Evolutionary conservation across 2,797 vertebrate species (phyloP), one percentile per base, ranked within the genome.

Genomic region (Aphelocoma californica): DNA sequence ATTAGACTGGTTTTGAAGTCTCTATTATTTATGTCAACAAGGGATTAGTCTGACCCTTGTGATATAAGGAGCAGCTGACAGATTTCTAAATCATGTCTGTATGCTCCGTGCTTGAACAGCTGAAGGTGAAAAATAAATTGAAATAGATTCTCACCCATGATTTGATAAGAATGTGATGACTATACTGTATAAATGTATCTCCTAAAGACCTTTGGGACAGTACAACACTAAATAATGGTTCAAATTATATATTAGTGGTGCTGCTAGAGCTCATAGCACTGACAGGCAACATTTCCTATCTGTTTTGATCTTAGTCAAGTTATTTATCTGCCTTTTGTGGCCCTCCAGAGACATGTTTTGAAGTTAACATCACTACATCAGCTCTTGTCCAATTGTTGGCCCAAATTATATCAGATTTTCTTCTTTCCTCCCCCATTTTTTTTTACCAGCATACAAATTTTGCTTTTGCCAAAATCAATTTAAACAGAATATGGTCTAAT

Each of bases 121-220:
- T 83, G 82, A 89, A 83, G 81, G 85, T 90, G 79, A 90, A 90
- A 93, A 91, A 89, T n/a, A 77, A 87, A 48, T 11, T 86, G 77
- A 86, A 93, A 88, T 57, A 81, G 38, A 70, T 79, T 61, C 56
- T 88, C 26, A 64, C 36, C 11, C 66, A n/a, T 86, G 62, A 91
- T 90, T 91, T 92, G 75, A 73, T 73, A 73, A 0, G 0, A 26
- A 70, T 84, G 40, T 45, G 62, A 47, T 73, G 79, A 66, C 56
- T 80, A 12, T 36, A 31, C 38, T 70, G 29, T 75, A 80, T 56
- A 86, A 91, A 94, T 70, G 44, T 56, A 73, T 71, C 81, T 84
- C 62, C 87, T 81, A 28, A 80, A 88, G 77, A 77, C 82, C 47
- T 93, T 73, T 93, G 92, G 83, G 92, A 90, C 31, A 25, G 24